Evolutionary conservation across 2,888 invertebrate species (phyloP).

Genomic region (Rhimphoctona megacephalus): DNA sequence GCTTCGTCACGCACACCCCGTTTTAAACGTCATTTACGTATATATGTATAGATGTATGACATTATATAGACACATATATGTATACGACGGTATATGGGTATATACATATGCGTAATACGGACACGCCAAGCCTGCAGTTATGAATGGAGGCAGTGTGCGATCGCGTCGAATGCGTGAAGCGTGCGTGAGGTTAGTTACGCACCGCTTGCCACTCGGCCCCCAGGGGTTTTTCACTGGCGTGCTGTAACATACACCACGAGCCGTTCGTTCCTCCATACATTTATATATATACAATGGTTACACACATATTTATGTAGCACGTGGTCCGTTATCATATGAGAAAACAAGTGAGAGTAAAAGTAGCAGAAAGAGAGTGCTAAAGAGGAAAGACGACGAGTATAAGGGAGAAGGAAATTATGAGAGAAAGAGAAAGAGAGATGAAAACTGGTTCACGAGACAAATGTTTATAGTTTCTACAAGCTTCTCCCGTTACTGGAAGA

Average conservation of each 20-base stretch:
- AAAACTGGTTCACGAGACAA: slow-evolving; percentile 63
- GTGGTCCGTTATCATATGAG: slow-evolving; percentile 48
- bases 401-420: not conserved
- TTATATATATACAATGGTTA: slow-evolving; percentile 5
- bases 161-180: slow-evolving; percentile 81
- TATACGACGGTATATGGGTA: slow-evolving; percentile 44
- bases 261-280: slow-evolving; percentile 42
- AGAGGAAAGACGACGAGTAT: not conserved
- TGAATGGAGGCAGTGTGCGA: slow-evolving; percentile 82
- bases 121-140: slow-evolving; percentile 72
- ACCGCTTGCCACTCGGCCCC: slow-evolving; percentile 79
- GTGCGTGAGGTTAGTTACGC: slow-evolving; percentile 84
- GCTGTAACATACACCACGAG: slow-evolving; percentile 66
- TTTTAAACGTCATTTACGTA: slow-evolving; percentile 15
- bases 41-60: slow-evolving; percentile 12
- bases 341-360: slow-evolving; percentile 50
- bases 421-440: slow-evolving; percentile 47
- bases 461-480: slow-evolving; percentile 69
- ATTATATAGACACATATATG: slow-evolving; percentile 53
- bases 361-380: slow-evolving; percentile 30
- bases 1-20: slow-evolving; percentile 33
- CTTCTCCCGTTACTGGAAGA: slow-evolving; percentile 71
- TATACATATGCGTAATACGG: slow-evolving; percentile 56
- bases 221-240: slow-evolving; percentile 74
- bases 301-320: slow-evolving; percentile 19